phyloP scores from a whole-genome alignment of 2,888 invertebrate species.

The Plemyria rubiginata region DNA sequence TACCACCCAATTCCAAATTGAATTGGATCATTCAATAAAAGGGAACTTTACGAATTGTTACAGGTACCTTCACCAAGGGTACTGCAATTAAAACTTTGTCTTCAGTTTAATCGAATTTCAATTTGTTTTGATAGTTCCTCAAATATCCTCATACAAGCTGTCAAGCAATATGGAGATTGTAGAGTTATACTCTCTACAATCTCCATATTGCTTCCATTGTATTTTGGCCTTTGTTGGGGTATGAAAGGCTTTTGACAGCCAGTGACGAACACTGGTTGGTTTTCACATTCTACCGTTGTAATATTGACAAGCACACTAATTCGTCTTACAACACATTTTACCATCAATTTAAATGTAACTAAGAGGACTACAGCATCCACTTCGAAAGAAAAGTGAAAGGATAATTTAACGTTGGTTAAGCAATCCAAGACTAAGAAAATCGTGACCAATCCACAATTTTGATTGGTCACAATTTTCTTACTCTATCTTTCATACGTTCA shows the following conservation, averaged over 20 bases:
- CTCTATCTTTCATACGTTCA: no score
- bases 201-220: no score
- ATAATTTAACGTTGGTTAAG: no score
- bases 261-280: not conserved
- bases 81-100: slow-evolving; percentile 12
- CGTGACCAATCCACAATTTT: no score
- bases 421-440: no score
- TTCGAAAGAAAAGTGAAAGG: no score
- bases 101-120: slow-evolving; percentile 14
- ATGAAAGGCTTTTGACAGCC: no score
- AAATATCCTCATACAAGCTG: not conserved
- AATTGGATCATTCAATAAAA: not conserved
- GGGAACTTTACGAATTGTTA: slow-evolving; percentile 2
- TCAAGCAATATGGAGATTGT: not conserved
- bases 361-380: no score
- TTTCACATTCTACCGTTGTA: not conserved
- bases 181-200: not conserved
- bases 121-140: not conserved
- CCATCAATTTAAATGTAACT: no score
- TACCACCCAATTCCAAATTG: not conserved
- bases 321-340: no score
- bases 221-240: not conserved
- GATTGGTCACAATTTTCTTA: no score
- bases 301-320: no score
- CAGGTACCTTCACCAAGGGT: slow-evolving; percentile 1